Conservation (phyloP, 2,888 invertebrate species). For the Rhingia rostrata region DNA sequence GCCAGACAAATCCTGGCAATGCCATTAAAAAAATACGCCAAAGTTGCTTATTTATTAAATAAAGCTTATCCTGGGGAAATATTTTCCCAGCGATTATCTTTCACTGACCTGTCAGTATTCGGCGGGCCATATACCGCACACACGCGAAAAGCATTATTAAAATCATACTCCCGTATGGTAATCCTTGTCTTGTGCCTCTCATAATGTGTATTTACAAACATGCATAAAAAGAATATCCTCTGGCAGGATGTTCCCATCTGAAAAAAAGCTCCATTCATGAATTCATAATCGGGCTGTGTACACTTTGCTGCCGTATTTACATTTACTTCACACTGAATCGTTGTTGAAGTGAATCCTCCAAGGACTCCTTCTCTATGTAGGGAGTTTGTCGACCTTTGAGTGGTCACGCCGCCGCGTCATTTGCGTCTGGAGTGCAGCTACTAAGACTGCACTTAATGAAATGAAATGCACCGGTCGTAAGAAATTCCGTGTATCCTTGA, state of each 20-base stretch:
- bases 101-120: conserved; percentile 13
- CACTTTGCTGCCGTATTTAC: conserved; percentile 51
- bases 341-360: conserved; percentile 15
- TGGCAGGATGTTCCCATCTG: background rate
- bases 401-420: conserved; percentile 44
- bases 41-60: conserved; percentile 47
- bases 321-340: conserved; percentile 41
- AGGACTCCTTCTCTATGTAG: conserved; percentile 8
- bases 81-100: conserved; percentile 36
- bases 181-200: conserved; percentile 7
- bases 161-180: background rate
- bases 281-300: conserved; percentile 42
- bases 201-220: background rate
- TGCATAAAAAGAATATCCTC: background rate
- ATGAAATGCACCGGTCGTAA: conserved; percentile 31
- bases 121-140: background rate
- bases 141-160: conserved; percentile 20
- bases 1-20: background rate
- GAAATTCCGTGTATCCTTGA: conserved; percentile 38
- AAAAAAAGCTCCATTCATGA: conserved; percentile 41
- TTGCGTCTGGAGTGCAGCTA: conserved; percentile 37
- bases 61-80: conserved; percentile 32
- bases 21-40: conserved; percentile 29
- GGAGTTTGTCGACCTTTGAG: conserved; percentile 26
- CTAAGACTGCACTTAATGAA: conserved; percentile 54